These are phyloP conservation scores for Festucalex cinctus DNA, from an alignment of 2,113 vertebrate genomes.

Conservation along the genomic window DNA sequence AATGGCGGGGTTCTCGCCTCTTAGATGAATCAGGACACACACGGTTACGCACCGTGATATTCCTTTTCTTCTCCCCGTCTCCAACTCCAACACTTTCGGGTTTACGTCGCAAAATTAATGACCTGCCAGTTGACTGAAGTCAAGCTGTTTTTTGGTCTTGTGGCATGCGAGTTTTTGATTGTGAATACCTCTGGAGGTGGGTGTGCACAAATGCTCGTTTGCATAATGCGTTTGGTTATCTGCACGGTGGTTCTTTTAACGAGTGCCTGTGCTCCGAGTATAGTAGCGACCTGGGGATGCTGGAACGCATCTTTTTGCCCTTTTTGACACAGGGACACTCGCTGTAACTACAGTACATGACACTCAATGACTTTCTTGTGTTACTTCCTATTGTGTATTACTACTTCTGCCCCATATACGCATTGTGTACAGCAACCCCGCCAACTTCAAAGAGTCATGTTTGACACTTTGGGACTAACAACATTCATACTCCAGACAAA, in stretches of 20 bases:
- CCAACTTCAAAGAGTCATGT: constrained; percentile 7
- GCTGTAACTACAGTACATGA: constrained; percentile 65
- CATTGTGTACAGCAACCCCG: constrained; percentile 5
- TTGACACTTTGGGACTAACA: constrained; percentile 51
- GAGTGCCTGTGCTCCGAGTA: constrained; percentile 42
- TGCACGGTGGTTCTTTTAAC: constrained; percentile 46
- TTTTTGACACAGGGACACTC: constrained; percentile 54
- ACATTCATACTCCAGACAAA: constrained; percentile 36
- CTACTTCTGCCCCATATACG: constrained; percentile 21
- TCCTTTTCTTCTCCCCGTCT: constrained; percentile 34
- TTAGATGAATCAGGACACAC: constrained; percentile 50
- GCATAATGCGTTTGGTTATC: constrained; percentile 51
- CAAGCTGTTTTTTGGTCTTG: constrained; percentile 37
- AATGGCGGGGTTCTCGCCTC: constrained; percentile 46
- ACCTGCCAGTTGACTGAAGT: constrained; percentile 68
- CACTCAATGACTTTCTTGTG: constrained; percentile 43
- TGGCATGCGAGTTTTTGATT: constrained; percentile 36
- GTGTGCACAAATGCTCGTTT: constrained; percentile 42
- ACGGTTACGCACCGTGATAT: constrained; percentile 27
- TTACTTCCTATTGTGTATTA: constrained; percentile 36
- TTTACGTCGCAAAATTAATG: constrained; percentile 69
- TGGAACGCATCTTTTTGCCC: constrained; percentile 48
- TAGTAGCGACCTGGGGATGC: constrained; percentile 56
- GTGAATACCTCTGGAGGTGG: constrained; percentile 21
- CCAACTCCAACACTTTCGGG: constrained; percentile 40